phyloP scores from a whole-genome alignment of 2,113 vertebrate species.

The Ploceus nigricollis region DNA sequence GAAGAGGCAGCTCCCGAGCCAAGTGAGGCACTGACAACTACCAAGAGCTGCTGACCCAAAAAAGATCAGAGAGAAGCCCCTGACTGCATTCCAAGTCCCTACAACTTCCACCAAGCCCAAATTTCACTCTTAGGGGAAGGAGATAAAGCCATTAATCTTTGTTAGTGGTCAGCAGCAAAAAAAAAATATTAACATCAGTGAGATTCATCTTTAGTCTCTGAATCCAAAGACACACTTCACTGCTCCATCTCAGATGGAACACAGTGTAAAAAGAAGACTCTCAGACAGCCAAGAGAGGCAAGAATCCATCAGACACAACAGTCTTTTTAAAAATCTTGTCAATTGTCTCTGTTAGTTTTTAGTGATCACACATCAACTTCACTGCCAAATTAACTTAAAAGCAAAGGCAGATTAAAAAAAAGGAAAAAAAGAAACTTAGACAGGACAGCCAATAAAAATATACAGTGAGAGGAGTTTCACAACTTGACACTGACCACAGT shows the following conservation, averaged over 20 bases:
- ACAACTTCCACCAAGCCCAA: neutral
- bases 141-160: neutral
- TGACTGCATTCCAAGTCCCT: neutral
- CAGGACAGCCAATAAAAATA: neutral
- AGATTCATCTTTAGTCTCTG: neutral
- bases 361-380: neutral
- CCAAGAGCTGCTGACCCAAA: neutral
- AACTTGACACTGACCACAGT: neutral
- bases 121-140: neutral
- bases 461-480: neutral
- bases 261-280: neutral
- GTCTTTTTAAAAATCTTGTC: neutral
- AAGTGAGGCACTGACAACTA: fast-evolving
- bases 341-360: neutral
- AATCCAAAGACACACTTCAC: neutral
- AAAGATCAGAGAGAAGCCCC: neutral
- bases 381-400: constrained; percentile 1
- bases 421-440: neutral
- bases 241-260: neutral
- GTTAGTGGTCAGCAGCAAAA: neutral
- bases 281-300: constrained; percentile 4
- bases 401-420: neutral
- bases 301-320: constrained; percentile 12
- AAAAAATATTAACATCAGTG: neutral
- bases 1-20: fast-evolving